Base-by-base conservation (phyloP, 2,797 vertebrate species). In the Synaphobranchus kaupii region DNA sequence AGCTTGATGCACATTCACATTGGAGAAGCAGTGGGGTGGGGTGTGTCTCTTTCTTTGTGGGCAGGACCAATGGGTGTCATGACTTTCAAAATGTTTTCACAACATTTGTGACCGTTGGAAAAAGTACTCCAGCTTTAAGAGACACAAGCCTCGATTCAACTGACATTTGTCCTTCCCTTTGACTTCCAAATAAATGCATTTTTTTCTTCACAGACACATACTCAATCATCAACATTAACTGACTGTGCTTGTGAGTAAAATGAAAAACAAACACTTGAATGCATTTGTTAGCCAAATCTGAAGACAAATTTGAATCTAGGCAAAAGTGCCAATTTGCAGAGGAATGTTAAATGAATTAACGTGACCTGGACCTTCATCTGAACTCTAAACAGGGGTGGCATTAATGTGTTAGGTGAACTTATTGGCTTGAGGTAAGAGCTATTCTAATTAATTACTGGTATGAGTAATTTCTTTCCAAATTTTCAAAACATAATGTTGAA, bases 321-420 rank as follows among this genome's bases (percentile, higher is more conserved):
- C 63, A 68, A 84, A 52, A 28, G 28, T 17, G 47, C 85, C 52
- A 58, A 56, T 58, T 78, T 63, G 7, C 81, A 17, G 39, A 39
- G 15, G 31, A 73, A 17, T 34, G 28, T 25, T 78, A 86, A 86
- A 63, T 81, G 22, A 58, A 81, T 78, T 54, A 86, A 86, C 39
- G 34, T 20, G 71, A 28, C 31, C 28, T 78, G 52, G 66, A 86
- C 50, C 50, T 34, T 78, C 9, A 80, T 50, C 60, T 25, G 48
- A 73, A 73, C 39, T 71, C 50, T 71, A 47, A 50, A 85, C 47
- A 85, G 3, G 17, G 5, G n/a, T 5, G 3, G 3, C 44, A 71
- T 34, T 39, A 81, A 47, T 25, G 44, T 48, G 44, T 7, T 44
- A 20, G 15, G 76, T 39, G 12, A 22, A 22, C 17, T 34, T 81